These are phyloP conservation scores for Acridotheres tristis DNA, from an alignment of 2,797 vertebrate species.

Conservation along the genomic window DNA sequence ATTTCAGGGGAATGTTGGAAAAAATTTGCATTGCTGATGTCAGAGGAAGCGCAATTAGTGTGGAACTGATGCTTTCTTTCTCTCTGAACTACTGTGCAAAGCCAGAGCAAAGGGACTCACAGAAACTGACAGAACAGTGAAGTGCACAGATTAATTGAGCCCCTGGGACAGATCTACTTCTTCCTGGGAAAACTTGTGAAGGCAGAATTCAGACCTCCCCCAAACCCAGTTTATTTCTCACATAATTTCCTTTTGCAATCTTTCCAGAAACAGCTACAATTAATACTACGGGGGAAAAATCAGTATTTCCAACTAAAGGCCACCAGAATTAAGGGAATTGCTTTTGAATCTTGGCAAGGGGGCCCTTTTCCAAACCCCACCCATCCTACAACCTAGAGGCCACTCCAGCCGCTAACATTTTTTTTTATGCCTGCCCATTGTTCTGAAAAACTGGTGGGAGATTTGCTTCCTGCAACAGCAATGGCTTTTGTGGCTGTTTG, in stretches of 20 bases:
- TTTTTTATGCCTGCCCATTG: conserved; percentile 26
- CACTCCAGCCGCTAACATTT: neutral
- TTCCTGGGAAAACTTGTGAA: neutral
- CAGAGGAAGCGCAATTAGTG: conserved; percentile 17
- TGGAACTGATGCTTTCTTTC: neutral
- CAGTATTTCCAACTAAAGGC: neutral
- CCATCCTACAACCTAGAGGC: neutral
- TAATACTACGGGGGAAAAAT: neutral
- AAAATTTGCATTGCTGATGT: neutral
- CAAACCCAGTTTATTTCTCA: neutral
- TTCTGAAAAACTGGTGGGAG: conserved; percentile 35
- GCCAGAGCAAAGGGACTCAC: neutral
- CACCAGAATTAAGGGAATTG: neutral
- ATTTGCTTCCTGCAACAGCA: conserved; percentile 39
- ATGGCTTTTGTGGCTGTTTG: conserved; percentile 31
- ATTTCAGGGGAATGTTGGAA: neutral
- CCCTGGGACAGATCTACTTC: neutral
- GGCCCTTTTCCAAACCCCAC: neutral
- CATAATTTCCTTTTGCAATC: neutral
- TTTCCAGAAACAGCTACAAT: neutral
- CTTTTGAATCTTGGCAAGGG: neutral
- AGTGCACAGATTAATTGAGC: neutral
- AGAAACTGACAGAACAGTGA: neutral
- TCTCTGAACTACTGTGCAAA: neutral
- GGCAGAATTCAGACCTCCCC: neutral